A percentile compares a stretch with the other conserved stretches of the same genome.
Evolutionary conservation across 2,888 invertebrate species (phyloP).

Genomic region (Acronicta alni): DNA sequence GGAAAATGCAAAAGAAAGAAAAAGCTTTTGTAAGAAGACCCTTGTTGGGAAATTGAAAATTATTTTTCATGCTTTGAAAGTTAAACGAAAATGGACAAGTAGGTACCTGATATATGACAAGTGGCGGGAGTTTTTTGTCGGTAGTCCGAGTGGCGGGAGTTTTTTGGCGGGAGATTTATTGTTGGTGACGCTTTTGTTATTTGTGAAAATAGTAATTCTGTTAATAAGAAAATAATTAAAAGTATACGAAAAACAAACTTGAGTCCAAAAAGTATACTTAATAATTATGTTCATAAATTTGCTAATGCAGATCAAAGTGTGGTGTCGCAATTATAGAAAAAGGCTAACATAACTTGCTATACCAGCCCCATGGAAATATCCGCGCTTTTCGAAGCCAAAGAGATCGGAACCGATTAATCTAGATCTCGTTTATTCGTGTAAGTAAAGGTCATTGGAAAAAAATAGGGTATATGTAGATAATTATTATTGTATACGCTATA

Average conservation of each 20-base stretch:
- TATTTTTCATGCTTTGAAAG: slow-evolving; percentile 27
- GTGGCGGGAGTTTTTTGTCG: neutral
- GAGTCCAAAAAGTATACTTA: no score
- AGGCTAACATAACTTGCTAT: neutral
- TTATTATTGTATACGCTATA: neutral
- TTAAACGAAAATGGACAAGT: slow-evolving; percentile 13
- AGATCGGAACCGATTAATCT: slow-evolving; percentile 20
- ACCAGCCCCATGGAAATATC: neutral
- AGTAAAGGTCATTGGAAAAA: slow-evolving; percentile 9
- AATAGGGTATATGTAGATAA: neutral
- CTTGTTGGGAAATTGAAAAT: slow-evolving; percentile 37
- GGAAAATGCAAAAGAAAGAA: slow-evolving; percentile 26
- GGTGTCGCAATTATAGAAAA: no score
- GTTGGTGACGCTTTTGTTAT: slow-evolving; percentile 1
- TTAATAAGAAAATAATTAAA: no score
- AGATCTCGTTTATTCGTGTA: slow-evolving; percentile 11
- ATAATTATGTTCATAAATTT: no score
- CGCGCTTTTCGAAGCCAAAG: slow-evolving; percentile 19
- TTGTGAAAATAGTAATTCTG: slow-evolving; percentile 2
- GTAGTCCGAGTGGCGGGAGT: slow-evolving; percentile 2
- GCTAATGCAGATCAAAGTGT: no score
- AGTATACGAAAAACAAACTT: no score
- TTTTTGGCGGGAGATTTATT: neutral
- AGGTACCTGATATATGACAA: neutral
- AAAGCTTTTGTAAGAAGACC: slow-evolving; percentile 13